Conservation (phyloP, 2,888 invertebrate genomes). For the Volucella zonaria region DNA sequence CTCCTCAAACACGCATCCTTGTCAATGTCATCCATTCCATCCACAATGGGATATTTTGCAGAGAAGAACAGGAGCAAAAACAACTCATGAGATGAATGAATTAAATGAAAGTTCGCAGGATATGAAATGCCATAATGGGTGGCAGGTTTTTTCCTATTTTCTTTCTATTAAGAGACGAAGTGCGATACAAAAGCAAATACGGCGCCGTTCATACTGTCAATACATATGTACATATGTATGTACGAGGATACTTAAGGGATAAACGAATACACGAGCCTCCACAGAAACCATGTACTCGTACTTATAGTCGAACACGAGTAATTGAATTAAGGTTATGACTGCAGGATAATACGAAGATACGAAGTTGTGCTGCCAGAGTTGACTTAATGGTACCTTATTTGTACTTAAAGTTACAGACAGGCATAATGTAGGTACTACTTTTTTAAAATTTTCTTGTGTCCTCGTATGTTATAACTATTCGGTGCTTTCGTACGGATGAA, state of each 20-base stretch:
- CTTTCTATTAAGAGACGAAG: slow-evolving; percentile 28
- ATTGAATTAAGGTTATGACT: slow-evolving; percentile 69
- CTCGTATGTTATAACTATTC: too few species aligned
- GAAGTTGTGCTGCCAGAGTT: background rate
- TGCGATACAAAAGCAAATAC: slow-evolving; percentile 73
- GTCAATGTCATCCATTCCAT: slow-evolving; percentile 69
- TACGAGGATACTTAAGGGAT: slow-evolving; percentile 18
- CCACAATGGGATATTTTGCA: slow-evolving; percentile 34
- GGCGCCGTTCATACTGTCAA: slow-evolving; percentile 77
- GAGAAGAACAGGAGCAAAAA: slow-evolving; percentile 22
- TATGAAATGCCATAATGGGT: slow-evolving; percentile 73
- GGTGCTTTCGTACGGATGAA: too few species aligned
- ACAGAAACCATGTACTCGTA: slow-evolving; percentile 38
- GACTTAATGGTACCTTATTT: too few species aligned
- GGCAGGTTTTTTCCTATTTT: slow-evolving; percentile 58
- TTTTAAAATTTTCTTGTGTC: too few species aligned
- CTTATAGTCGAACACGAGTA: slow-evolving; percentile 51
- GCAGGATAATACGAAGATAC: background rate
- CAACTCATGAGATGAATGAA: slow-evolving; percentile 68
- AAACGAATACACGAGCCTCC: slow-evolving; percentile 41
- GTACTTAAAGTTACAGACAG: too few species aligned
- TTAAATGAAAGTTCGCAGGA: slow-evolving; percentile 74
- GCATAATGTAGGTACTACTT: too few species aligned
- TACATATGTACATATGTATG: background rate
- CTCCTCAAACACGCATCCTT: slow-evolving; percentile 72